Evolutionary conservation across 2,797 vertebrate species (phyloP), one percentile per base, ranked within the genome.

Genomic region (Halcyon smyrnensis): DNA sequence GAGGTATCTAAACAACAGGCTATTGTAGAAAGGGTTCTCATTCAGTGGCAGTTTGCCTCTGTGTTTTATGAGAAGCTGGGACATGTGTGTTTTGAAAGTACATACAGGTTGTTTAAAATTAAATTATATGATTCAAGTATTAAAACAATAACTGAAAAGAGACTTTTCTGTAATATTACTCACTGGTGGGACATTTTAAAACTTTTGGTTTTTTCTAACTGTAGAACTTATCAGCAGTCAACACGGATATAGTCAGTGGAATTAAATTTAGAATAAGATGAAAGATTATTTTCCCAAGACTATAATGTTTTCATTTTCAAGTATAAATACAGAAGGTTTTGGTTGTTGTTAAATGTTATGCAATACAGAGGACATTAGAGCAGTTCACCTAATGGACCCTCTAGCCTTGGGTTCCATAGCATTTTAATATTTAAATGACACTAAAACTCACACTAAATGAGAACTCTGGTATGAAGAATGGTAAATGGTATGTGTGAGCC

Each of bases 401-500:
- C n/a, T 84, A 27, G 69, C 54, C 19, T 60, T 62, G 53, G 8
- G 16, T 88, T 89, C 8, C 2, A 23, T 62, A 59, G 28, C 43
- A 54, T 37, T 80, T 90, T 71, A 74, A 60, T 82, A 87, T 94
- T 94, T 77, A 95, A 88, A 86, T 86, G 18, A 73, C 50, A 88
- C 25, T 85, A 87, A 94, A 89, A 54, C 32, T 83, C 57, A 81
- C 12, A 81, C 17, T 89, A 81, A 84, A 74, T 84, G 63, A 90
- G 39, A 92, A 75, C 45, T 87, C 50, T 45, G 24, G n/a, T 80
- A 82, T 13, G 28, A 93, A 68, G 54, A 93, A 74, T 78, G 74
- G 84, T 92, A 97, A 95, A 80, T 76, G n/a, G 30, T 56, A 46
- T 91, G 34, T 87, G 91, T 91, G 45, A 71, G 69, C 43, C 53